phyloP scores from a whole-genome alignment of 1,140 invertebrate species.

The Drosophila aff. region DNA sequence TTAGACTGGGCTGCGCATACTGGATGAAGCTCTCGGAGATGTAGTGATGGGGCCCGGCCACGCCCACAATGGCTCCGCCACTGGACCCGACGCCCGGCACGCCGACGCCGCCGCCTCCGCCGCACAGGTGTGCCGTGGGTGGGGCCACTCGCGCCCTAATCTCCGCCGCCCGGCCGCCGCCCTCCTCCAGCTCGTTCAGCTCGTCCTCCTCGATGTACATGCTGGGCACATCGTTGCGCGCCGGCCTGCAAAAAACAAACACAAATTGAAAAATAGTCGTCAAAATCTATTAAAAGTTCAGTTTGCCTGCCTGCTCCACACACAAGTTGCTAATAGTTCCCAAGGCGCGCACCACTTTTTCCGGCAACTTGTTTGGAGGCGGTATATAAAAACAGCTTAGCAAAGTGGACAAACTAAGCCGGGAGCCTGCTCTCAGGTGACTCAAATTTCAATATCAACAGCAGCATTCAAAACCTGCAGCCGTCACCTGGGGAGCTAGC shows the following conservation, averaged over 20 bases:
- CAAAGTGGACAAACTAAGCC: slow-evolving; percentile 35
- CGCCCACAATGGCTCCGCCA: slow-evolving; percentile 61
- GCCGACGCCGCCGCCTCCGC: slow-evolving; percentile 29
- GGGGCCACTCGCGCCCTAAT: slow-evolving; percentile 73
- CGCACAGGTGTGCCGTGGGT: slow-evolving; percentile 64
- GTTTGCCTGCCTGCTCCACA: background rate
- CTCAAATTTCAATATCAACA: slow-evolving; percentile 50
- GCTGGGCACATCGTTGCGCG: slow-evolving; percentile 83
- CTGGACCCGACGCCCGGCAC: slow-evolving; percentile 26
- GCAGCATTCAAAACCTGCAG: slow-evolving; percentile 16
- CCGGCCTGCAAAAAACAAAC: slow-evolving; percentile 63
- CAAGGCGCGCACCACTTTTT: slow-evolving; percentile 24
- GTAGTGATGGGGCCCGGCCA: slow-evolving; percentile 81
- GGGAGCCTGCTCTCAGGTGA: slow-evolving; percentile 18
- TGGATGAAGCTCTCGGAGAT: slow-evolving; percentile 85
- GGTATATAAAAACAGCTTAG: slow-evolving; percentile 27
- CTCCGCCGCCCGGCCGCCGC: slow-evolving; percentile 67
- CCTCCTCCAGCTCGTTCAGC: slow-evolving; percentile 79
- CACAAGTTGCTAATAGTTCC: slow-evolving; percentile 73
- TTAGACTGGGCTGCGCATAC: slow-evolving; percentile 85
- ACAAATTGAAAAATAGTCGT: slow-evolving; percentile 25
- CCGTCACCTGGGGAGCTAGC: slow-evolving; percentile 21
- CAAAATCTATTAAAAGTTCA: slow-evolving; percentile 71
- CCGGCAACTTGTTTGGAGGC: slow-evolving; percentile 1
- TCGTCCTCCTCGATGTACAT: slow-evolving; percentile 85